Base-by-base conservation (phyloP, 2,888 invertebrate species). In the Scrobipalpa atriplicella region DNA sequence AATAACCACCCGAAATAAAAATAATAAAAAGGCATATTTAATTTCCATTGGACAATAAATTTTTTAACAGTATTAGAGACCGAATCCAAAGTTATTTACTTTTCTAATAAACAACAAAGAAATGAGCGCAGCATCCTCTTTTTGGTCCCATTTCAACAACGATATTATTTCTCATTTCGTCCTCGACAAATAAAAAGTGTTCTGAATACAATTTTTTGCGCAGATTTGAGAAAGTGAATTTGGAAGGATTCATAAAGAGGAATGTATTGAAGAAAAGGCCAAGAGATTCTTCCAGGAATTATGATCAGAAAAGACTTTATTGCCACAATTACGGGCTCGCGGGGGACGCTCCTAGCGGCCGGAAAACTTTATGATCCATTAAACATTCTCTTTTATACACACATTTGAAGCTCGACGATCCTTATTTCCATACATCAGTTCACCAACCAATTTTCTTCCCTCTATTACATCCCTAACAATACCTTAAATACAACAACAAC, bases 91-190 rank as follows among this genome's bases (percentile, higher is more conserved):
- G 38, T 16, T 19, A 38, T 21, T 65, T 65, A 52, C 16, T 16
- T 63, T 52, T 60, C 38, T 38, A 63, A 61, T 52, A 61, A 63
- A 67, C 56, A 67, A 71, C 61, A 77, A 76, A 75, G 67, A 72
- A 77, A 76, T 72, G 73, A 74, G 72, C 72, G 69, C 75, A 79
- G 74, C 78, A 79, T 75, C 67, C 67, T 72, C 74, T 70, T 67
- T 77, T 83, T 85, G 84, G 84, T 84, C 84, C 84, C 84, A 83
- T 82, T 75, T 77, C 76, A 81, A 78, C 76, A 81, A 78, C 76
- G 70, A 76, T 80, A 76, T 72, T 68, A 69, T 68, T 72, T 68
- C 43, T 66, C 70, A 69, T 68, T 71, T 72, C 63, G n/a, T 63
- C 65, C 60, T 16, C 18, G 62, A 36, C 36, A 36, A 68, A 62